phyloP scores from a whole-genome alignment of 2,888 invertebrate genomes.

The Strigamia transsilvanica region DNA sequence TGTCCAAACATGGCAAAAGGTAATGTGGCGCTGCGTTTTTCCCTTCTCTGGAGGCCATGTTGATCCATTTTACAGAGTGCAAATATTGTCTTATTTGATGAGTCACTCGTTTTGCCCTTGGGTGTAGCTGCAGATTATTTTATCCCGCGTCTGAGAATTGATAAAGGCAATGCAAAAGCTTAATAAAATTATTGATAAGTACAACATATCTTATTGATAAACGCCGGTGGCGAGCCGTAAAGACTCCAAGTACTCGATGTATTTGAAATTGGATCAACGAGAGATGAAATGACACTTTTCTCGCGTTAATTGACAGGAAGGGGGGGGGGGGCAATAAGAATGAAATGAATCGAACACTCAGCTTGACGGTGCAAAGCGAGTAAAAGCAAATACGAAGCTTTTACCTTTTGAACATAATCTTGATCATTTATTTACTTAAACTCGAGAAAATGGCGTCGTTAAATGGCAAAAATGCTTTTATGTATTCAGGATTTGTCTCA shows the following conservation, averaged over 20 bases:
- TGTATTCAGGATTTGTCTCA: no score
- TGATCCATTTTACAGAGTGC: constrained; percentile 3
- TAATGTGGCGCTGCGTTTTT: neutral
- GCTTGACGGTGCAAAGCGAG: neutral
- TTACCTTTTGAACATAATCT: no score
- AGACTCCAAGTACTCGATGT: neutral
- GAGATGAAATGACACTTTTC: neutral
- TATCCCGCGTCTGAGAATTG: constrained; percentile 2
- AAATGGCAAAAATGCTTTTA: no score
- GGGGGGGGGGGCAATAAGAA: neutral
- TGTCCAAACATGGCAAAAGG: constrained; percentile 2
- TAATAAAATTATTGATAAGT: constrained; percentile 2
- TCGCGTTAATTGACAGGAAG: neutral
- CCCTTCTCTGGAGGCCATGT: neutral
- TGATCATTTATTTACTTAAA: no score
- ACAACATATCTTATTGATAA: neutral
- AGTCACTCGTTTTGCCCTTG: constrained; percentile 8
- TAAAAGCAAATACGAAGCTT: no score
- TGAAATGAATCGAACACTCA: neutral
- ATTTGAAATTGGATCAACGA: neutral
- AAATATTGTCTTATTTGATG: constrained; percentile 8
- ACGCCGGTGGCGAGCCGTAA: neutral
- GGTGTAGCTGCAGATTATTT: constrained; percentile 3
- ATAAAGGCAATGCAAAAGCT: neutral
- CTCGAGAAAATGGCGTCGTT: no score